A percentile compares a stretch with the other conserved stretches of the same genome.
Evolutionary conservation across 2,888 invertebrate genomes (phyloP).

Genomic region (Amphipoea lucens): DNA sequence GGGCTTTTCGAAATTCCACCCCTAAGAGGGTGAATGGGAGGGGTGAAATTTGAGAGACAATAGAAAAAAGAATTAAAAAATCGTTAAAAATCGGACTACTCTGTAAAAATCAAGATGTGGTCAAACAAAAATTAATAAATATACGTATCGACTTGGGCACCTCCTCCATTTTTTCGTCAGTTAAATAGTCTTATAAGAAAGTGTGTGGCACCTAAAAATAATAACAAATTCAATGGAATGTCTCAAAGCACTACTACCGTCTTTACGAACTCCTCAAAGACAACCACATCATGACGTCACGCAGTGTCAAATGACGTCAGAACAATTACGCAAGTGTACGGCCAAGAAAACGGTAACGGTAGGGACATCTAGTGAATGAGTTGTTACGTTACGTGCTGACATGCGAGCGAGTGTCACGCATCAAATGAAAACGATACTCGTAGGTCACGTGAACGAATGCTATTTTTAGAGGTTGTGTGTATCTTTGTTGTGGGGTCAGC

Average conservation of each 20-base stretch:
- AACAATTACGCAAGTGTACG: constrained; percentile 65
- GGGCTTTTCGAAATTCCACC: no score
- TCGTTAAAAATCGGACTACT: no score
- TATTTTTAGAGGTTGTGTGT: constrained; percentile 36
- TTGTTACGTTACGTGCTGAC: constrained; percentile 74
- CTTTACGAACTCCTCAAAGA: constrained; percentile 29
- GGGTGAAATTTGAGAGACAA: no score
- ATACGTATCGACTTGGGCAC: background rate
- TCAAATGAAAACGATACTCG: constrained; percentile 77
- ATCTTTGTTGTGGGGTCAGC: constrained; percentile 38
- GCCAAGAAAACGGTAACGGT: constrained; percentile 72
- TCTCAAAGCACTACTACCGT: background rate
- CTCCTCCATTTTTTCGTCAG: background rate
- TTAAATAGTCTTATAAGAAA: background rate
- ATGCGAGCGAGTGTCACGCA: constrained; percentile 82
- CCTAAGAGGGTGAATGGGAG: no score
- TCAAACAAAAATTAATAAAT: background rate
- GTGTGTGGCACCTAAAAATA: background rate
- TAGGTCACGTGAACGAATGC: constrained; percentile 58
- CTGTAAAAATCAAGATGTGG: no score
- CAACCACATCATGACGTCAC: constrained; percentile 45
- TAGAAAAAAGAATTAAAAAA: no score
- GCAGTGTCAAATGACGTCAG: constrained; percentile 64
- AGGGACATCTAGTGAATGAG: constrained; percentile 69
- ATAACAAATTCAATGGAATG: background rate